Base-by-base conservation (phyloP, 1,140 invertebrate genomes). In the Nasonia vitripennis region DNA sequence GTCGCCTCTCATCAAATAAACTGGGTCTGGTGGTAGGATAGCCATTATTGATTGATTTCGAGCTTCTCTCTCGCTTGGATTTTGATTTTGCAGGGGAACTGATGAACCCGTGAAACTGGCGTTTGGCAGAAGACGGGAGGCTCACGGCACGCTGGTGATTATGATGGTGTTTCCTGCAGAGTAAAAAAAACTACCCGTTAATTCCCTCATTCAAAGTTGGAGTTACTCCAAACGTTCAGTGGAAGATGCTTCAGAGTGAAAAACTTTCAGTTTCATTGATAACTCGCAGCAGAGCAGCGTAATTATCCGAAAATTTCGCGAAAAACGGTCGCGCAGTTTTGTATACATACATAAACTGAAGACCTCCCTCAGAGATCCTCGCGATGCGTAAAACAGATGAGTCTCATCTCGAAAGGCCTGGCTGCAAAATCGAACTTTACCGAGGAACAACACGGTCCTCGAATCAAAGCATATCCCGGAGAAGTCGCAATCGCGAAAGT, bases 1-100 rank as follows among this genome's bases (percentile, higher is more conserved):
- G 84, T 95, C 95, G 84, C 94, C 95, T 67, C 95, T 94, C 80
- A 96, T 94, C 78, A 94, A 93, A 89, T 95, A 96, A 86, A 95
- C 94, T 82, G 96, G 96, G 93, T 96, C 96, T 62, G 94, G 94
- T 86, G 94, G 94, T 89, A 94, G 89, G 77, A 94, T 93, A 87
- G 94, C 93, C 94, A 95, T 95, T 89, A 68, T 87, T 3, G 45
- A 62, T 80, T 74, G 20, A 80, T 77, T 75, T 37, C 17, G 12
- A 34, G 27, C 4, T 75, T 6, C 20, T 41, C 9, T 73, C 17
- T 75, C 27, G 27, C 27, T 27, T 27, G 27, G 27, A 27, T 27
- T 27, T 27, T 73, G 68, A 45, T 71, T 81, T 41, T 77, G 9
- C 27, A 78, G 70, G 9, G 62, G 17, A 62, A n/a, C 55, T 20